Evolutionary conservation across 92 coral and sea anemone species (phyloP).

Genomic region (Bergia sp.): DNA sequence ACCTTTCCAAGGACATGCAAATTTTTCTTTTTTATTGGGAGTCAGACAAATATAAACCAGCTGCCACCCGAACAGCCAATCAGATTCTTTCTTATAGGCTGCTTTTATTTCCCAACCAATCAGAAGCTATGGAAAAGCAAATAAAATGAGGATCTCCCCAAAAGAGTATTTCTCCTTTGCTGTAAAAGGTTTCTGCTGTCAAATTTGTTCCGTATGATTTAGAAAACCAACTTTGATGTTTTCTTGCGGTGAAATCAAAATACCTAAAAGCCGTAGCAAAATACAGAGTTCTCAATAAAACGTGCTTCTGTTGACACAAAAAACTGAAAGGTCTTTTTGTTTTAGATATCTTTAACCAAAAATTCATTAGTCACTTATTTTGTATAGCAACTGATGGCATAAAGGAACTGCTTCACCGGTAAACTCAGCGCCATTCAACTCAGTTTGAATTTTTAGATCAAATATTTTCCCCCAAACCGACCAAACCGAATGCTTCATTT

Average conservation of each 20-base stretch:
- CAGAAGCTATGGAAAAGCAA: conserved; percentile 1
- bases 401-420: not conserved
- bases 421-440: not conserved
- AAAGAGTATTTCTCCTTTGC: conserved; percentile 6
- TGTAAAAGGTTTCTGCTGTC: conserved; percentile 7
- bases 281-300: not conserved
- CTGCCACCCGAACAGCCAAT: conserved; percentile 41
- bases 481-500: not conserved
- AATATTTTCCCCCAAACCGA: not conserved
- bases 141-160: conserved; percentile 30
- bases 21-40: conserved; percentile 18
- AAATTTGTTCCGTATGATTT: conserved; percentile 19
- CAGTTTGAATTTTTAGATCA: not conserved
- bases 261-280: not conserved
- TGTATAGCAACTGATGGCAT: not conserved
- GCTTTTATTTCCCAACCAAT: conserved; percentile 9
- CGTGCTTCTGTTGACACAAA: not conserved
- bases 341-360: conserved; percentile 3
- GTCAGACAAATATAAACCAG: conserved; percentile 29
- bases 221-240: not conserved
- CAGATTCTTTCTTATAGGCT: not conserved
- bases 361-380: conserved; percentile 5
- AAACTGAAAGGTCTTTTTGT: not conserved
- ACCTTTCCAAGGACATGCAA: conserved; percentile 39
- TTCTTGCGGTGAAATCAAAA: not conserved